Evolutionary conservation across 2,113 vertebrate species (phyloP).

Genomic region (Petroica traversi): DNA sequence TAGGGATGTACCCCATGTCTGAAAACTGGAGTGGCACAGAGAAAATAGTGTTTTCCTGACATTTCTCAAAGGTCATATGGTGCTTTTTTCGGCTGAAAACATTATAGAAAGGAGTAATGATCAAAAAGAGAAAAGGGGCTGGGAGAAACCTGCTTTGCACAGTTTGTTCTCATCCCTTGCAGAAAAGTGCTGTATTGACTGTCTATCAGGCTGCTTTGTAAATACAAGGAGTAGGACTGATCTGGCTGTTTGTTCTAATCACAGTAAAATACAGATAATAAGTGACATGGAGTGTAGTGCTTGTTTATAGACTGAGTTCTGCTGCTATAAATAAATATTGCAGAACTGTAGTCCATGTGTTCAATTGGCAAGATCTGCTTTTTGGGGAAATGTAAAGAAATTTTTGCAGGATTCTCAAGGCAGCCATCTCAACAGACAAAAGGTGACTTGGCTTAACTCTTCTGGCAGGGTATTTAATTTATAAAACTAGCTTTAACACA

Average conservation of each 20-base stretch:
- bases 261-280: conserved; percentile 38
- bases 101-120: neutral
- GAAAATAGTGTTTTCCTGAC: conserved; percentile 29
- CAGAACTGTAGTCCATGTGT: neutral
- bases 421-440: neutral
- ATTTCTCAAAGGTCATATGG: conserved; percentile 52
- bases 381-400: neutral
- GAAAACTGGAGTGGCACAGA: neutral
- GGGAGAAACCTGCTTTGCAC: neutral
- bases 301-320: neutral
- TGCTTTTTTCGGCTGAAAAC: conserved; percentile 23
- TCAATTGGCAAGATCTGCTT: neutral
- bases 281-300: neutral
- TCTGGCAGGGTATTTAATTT: neutral
- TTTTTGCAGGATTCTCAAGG: neutral
- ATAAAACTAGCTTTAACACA: neutral
- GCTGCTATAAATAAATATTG: neutral
- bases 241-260: conserved; percentile 60
- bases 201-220: conserved; percentile 17
- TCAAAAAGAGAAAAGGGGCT: neutral
- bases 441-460: neutral
- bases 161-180: neutral
- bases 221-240: conserved; percentile 41
- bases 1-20: neutral
- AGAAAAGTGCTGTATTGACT: neutral